Base-by-base conservation (phyloP, 2,113 vertebrate species). In the Misgurnus mizolepis region DNA sequence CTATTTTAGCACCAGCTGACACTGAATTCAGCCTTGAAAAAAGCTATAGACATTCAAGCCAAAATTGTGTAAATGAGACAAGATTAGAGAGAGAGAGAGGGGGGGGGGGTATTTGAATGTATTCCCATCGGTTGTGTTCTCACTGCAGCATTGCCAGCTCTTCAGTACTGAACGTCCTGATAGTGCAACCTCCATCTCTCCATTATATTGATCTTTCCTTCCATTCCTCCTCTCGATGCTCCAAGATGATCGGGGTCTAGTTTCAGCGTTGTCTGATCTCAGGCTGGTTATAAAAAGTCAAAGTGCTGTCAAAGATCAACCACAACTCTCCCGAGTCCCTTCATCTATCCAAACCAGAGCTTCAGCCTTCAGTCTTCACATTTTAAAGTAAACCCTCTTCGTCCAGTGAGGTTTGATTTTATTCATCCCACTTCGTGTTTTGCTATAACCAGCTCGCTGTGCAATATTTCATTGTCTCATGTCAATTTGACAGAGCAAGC, bases 1-100 rank as follows among this genome's bases (percentile, higher is more conserved):
- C 41, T 43, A 61, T 60, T 78, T 71, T 75, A 79, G 67, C 76
- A 61, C 72, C 41, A 22, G 78, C 75, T 80, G 71, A 83, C 60
- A 43, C 49, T 76, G 67, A 80, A 27, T 60, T 60, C 67, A 39
- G 67, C 50, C 67, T 56, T 67, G 61, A 18, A 61, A 69, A 15
- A 53, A 12, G 76, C 78, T 76, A 55, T 75, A 64, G 45, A 80
- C 68, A 76, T 58, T 55, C 67, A 58, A 70, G 68, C 55, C 40
- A 41, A 55, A 11, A 82, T 50, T 77, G 47, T 77, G 47, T 61
- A 67, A 70, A 7, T 39, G 6, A 17, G 73, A 78, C 41, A 40
- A 45, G 73, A 78, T 66, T 62, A 70, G 47, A 67, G 67, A 49
- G 7, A 56, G 70, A 72, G 18, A 39, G 53, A 55, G 15, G 6